phyloP scores from a whole-genome alignment of 1,140 invertebrate species.

The Psix sp. region DNA sequence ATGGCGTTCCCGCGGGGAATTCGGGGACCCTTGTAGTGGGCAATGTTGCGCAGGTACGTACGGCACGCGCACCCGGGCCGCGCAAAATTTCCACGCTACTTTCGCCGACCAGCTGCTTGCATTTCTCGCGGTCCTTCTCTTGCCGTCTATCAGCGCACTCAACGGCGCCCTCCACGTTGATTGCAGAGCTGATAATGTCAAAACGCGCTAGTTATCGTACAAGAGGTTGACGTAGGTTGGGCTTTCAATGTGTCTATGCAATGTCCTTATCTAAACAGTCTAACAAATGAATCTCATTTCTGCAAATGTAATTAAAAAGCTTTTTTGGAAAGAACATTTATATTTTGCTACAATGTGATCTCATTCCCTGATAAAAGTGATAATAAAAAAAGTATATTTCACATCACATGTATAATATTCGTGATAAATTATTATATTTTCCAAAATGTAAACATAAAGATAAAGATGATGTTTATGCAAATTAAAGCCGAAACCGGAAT shows the following conservation, averaged over 20 bases:
- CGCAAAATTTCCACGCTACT: constrained; percentile 17
- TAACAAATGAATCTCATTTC: no score
- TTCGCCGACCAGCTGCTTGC: constrained; percentile 2
- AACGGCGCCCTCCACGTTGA: constrained; percentile 2
- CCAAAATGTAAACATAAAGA: no score
- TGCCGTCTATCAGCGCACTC: background rate
- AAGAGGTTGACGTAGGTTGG: constrained; percentile 27
- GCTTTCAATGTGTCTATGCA: constrained; percentile 17
- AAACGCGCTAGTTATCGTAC: constrained; percentile 15
- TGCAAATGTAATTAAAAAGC: no score
- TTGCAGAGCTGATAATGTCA: constrained; percentile 13
- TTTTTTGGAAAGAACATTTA: no score
- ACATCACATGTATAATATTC: no score
- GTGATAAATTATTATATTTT: no score
- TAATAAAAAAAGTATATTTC: no score
- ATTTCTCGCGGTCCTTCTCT: constrained; percentile 11
- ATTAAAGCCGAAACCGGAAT: no score
- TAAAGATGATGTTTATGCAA: no score
- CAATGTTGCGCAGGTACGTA: constrained; percentile 9
- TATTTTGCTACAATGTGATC: no score
- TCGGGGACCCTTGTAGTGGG: constrained; percentile 12
- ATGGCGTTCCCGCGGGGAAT: constrained; percentile 19
- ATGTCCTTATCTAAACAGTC: background rate
- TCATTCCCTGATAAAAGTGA: no score
- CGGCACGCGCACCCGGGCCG: constrained; percentile 11